Evolutionary conservation across 2,113 vertebrate species (phyloP), one percentile per base, ranked within the genome.

Genomic region (human (Homo sapiens)): DNA sequence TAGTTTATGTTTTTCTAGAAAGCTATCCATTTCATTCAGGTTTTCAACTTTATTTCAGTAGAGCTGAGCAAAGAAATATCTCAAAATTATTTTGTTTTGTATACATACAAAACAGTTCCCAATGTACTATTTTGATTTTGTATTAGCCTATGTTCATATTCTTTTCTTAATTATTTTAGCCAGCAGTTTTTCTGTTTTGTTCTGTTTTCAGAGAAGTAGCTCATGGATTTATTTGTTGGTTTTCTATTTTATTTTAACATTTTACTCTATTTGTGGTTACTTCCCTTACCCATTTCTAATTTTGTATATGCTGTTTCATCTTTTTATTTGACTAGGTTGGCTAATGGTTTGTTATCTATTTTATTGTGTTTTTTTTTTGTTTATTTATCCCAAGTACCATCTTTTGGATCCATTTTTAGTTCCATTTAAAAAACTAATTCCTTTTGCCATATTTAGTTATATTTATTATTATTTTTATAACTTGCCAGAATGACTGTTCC

Each of bases 181-280:
- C 43, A 86, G 57, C 45, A 91, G 81, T 48, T 57, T 66, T 90
- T 50, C 59, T 83, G 32, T 90, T 90, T 80, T 81, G 17, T 70
- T 92, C 55, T 79, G 52, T 85, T 94, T 82, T 91, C 57, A 61
- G 66, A 76, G 48, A 82, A 76, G 25, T 40, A 92, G 30, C 25
- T 94, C 35, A 57, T 94, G 57, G 25, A 35, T 92, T 94, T 94
- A 86, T 81, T 94, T 91, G 11, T 66, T 75, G 66, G 20, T 68
- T 75, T 57, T 87, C 57, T 25, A 40, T 87, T 96, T 73, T 81
- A 80, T 73, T 91, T 30, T 87, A 55, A 55, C 43, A 30, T 82
- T 88, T 18, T 22, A 52, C 68, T 82, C 48, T 90, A 73, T 48
- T 38, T 57, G 14, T 30, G 57, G 25, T 75, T 94, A 50, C 82